phyloP scores from a whole-genome alignment of 2,888 invertebrate species.

The Chloroclysta siterata region DNA sequence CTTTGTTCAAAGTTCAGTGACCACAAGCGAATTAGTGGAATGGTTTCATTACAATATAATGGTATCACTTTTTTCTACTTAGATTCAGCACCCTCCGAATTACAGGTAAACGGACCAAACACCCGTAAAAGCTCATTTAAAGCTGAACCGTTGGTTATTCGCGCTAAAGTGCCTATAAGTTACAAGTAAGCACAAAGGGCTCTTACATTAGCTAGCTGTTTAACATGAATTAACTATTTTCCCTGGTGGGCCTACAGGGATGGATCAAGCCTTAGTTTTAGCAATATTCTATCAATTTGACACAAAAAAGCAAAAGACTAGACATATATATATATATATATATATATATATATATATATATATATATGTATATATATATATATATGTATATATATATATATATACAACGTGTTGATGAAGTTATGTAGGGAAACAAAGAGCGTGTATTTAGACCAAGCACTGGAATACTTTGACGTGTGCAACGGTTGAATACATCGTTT shows the following conservation, averaged over 20 bases:
- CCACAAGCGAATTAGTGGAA: conserved; percentile 2
- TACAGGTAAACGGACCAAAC: conserved; percentile 18
- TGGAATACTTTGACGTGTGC: too few species aligned
- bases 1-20: conserved; percentile 13
- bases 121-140: conserved; percentile 29
- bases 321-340: not conserved
- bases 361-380: too few species aligned
- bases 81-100: conserved; percentile 7
- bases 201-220: conserved; percentile 34
- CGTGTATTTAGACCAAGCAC: too few species aligned
- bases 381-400: too few species aligned
- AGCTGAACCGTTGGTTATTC: conserved; percentile 29
- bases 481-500: too few species aligned
- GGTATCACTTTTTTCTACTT: conserved; percentile 17
- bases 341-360: too few species aligned
- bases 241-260: conserved; percentile 19
- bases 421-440: too few species aligned
- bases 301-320: not conserved
- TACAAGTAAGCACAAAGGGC: conserved; percentile 32
- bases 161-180: conserved; percentile 33
- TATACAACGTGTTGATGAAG: too few species aligned
- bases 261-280: not conserved
- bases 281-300: not conserved
- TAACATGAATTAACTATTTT: conserved; percentile 45
- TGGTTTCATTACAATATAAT: conserved; percentile 19